These are phyloP conservation scores for Sturnus vulgaris DNA, from an alignment of 2,113 vertebrate species.

Conservation along the genomic window DNA sequence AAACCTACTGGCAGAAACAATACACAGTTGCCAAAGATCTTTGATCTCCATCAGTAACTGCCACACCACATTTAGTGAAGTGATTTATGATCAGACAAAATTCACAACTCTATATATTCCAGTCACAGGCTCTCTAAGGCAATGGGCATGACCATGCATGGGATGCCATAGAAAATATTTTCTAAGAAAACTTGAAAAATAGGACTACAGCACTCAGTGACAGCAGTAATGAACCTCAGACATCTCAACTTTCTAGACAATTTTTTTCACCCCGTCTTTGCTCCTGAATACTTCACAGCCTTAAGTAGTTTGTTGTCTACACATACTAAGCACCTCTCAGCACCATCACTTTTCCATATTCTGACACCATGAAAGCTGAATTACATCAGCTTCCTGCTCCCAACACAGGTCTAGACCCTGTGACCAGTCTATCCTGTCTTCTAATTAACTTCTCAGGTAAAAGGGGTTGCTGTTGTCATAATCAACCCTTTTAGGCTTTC, in stretches of 20 bases:
- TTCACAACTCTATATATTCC: neutral
- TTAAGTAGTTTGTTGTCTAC: neutral
- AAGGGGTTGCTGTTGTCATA: neutral
- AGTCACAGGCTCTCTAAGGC: neutral
- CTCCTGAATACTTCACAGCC: neutral
- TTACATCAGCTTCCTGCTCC: neutral
- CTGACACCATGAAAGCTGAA: neutral
- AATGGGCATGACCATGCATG: neutral
- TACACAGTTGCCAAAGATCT: neutral
- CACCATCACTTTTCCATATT: neutral
- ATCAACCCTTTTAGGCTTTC: neutral
- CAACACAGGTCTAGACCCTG: neutral
- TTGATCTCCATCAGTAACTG: neutral
- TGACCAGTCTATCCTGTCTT: neutral
- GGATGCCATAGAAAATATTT: neutral
- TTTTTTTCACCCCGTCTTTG: neutral
- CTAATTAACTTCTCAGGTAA: neutral
- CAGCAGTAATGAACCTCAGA: neutral
- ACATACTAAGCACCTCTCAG: neutral
- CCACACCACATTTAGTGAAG: neutral
- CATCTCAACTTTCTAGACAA: neutral
- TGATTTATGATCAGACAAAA: conserved; percentile 19
- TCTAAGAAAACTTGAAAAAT: neutral
- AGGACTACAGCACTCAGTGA: neutral
- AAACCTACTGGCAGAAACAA: neutral